phyloP scores from a whole-genome alignment of 2,113 vertebrate genomes.

The Chloropsis cyanopogon region DNA sequence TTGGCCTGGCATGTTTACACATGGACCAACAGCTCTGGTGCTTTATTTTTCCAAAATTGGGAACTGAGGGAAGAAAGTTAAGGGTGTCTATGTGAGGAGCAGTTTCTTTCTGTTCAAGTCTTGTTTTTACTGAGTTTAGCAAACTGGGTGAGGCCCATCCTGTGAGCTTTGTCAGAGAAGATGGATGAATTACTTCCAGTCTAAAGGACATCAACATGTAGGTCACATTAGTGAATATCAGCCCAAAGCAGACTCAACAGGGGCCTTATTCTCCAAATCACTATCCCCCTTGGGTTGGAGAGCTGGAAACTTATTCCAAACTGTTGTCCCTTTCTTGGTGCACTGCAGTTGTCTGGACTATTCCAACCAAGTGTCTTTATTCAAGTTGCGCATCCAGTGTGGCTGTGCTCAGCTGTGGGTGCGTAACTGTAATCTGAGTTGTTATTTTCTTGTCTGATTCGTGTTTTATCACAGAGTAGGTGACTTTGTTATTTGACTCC shows the following conservation, averaged over 20 bases:
- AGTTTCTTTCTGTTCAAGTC: not conserved
- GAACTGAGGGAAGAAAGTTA: not conserved
- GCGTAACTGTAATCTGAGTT: not conserved
- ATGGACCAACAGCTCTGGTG: not conserved
- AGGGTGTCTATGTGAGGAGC: not conserved
- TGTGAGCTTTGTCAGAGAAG: not conserved
- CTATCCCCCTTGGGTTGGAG: not conserved
- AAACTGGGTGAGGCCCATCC: not conserved
- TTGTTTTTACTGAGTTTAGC: not conserved
- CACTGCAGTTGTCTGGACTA: not conserved
- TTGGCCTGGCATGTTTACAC: not conserved
- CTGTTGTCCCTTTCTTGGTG: not conserved
- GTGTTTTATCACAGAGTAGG: not conserved
- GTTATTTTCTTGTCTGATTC: not conserved
- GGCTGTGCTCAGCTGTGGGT: not conserved
- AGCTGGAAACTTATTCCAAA: not conserved
- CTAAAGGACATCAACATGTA: not conserved
- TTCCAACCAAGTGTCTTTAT: not conserved
- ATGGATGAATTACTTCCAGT: not conserved
- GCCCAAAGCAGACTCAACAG: not conserved
- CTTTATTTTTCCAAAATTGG: not conserved
- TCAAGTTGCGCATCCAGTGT: not conserved
- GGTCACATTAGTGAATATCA: not conserved
- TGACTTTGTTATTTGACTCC: not conserved
- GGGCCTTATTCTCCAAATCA: not conserved